Conservation (phyloP, 2,113 vertebrate species). For the Galbula dea region DNA sequence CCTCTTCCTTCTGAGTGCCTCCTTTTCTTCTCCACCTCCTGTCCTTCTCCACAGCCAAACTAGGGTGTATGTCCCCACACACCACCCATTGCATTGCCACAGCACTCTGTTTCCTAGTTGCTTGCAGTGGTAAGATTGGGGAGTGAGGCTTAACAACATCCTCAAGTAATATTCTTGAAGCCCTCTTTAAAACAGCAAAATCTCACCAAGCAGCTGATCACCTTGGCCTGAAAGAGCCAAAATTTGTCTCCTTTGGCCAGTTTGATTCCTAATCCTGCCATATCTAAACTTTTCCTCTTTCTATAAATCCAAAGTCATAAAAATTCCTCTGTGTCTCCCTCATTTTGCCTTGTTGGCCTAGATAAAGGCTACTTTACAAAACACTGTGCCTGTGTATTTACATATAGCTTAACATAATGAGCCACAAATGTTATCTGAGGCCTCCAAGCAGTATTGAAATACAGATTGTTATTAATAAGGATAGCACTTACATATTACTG, state of each 20-base stretch:
- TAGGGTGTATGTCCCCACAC: not conserved
- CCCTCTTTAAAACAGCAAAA: not conserved
- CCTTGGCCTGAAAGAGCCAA: not conserved
- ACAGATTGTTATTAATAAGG: conserved; percentile 23
- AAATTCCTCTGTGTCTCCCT: not conserved
- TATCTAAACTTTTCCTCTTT: not conserved
- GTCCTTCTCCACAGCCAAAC: not conserved
- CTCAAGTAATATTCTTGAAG: not conserved
- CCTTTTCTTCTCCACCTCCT: not conserved
- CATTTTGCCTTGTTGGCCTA: not conserved
- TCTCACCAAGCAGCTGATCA: not conserved
- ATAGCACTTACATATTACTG: not conserved
- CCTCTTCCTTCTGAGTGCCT: not conserved
- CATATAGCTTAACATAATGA: conserved; percentile 7
- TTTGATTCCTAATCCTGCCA: not conserved
- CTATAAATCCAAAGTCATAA: not conserved
- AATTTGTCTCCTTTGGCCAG: not conserved
- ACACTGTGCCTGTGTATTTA: not conserved
- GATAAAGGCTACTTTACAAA: not conserved
- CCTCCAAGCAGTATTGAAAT: not conserved
- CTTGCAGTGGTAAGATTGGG: not conserved
- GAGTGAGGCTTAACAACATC: not conserved
- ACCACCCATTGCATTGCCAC: not conserved
- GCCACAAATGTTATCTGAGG: conserved; percentile 10
- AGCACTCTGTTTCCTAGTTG: not conserved